Conservation (phyloP, 2,888 invertebrate genomes). For the Cataglyphis cursor region DNA sequence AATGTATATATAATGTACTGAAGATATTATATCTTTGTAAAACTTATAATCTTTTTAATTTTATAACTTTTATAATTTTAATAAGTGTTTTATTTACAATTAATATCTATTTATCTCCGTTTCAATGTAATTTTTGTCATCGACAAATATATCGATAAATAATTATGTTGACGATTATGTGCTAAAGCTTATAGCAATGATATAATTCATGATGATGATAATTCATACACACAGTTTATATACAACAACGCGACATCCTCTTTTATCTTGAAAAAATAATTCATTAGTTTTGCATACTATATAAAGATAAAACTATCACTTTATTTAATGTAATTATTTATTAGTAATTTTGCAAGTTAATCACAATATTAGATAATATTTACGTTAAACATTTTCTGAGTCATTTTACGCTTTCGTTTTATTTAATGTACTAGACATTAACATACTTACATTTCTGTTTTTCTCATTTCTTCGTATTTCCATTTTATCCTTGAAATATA, state of each 20-base stretch:
- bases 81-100: not conserved
- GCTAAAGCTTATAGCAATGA: not conserved
- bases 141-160: not conserved
- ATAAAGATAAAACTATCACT: not conserved
- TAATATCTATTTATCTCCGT: not conserved
- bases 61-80: conserved; percentile 7
- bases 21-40: not conserved
- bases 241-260: not conserved
- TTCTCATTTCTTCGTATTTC: not conserved
- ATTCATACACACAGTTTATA: not conserved
- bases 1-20: not conserved
- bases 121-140: not conserved
- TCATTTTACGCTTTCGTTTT: conserved; percentile 13
- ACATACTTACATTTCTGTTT: not conserved
- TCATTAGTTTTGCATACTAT: not conserved
- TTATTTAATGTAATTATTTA: not conserved
- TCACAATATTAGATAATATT: conserved; percentile 8
- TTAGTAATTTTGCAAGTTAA: not conserved
- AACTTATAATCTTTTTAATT: not conserved
- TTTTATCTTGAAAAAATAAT: not conserved
- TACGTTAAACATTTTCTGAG: not conserved
- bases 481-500: conserved; percentile 1
- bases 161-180: not conserved
- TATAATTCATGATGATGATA: not conserved
- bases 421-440: not conserved